A percentile compares a stretch with the other conserved stretches of the same genome.
These are phyloP conservation scores for Trachurus trachurus DNA, from an alignment of 2,797 vertebrate species.

Conservation along the genomic window DNA sequence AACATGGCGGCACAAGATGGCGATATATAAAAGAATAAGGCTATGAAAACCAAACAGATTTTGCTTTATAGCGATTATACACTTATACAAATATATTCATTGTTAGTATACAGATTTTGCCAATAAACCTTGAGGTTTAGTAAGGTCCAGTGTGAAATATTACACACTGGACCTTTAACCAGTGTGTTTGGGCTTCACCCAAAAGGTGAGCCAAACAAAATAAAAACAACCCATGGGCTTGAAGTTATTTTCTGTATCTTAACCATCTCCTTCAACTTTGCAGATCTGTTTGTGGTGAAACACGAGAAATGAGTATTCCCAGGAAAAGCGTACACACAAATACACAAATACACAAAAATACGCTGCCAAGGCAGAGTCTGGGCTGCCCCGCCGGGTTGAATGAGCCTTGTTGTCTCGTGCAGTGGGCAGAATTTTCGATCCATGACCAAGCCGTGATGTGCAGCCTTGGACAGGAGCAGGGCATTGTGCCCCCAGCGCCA, in stretches of 20 bases:
- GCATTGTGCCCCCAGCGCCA: slow-evolving; percentile 70
- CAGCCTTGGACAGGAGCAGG: slow-evolving; percentile 63
- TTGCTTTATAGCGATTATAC: too few species aligned
- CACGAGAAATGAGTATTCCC: background rate
- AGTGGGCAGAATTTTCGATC: slow-evolving; percentile 69
- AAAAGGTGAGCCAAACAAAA: slow-evolving; percentile 14
- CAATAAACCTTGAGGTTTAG: too few species aligned
- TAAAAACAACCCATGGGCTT: background rate
- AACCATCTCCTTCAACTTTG: background rate
- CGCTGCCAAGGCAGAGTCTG: slow-evolving; percentile 12
- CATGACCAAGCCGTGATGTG: slow-evolving; percentile 55
- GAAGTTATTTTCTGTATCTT: background rate
- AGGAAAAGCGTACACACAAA: slow-evolving; percentile 36
- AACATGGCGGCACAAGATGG: too few species aligned
- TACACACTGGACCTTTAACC: too few species aligned
- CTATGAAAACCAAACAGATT: too few species aligned
- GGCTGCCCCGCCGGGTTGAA: slow-evolving; percentile 51
- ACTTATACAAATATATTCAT: too few species aligned
- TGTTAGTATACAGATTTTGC: too few species aligned
- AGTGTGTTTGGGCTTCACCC: background rate
- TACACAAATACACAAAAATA: slow-evolving; percentile 18
- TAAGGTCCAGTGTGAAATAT: too few species aligned
- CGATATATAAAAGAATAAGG: too few species aligned
- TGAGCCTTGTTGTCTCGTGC: slow-evolving; percentile 67
- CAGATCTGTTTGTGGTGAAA: background rate